These are phyloP conservation scores for Drosophila mimetica DNA, from an alignment of 2,888 invertebrate species.

Conservation along the genomic window DNA sequence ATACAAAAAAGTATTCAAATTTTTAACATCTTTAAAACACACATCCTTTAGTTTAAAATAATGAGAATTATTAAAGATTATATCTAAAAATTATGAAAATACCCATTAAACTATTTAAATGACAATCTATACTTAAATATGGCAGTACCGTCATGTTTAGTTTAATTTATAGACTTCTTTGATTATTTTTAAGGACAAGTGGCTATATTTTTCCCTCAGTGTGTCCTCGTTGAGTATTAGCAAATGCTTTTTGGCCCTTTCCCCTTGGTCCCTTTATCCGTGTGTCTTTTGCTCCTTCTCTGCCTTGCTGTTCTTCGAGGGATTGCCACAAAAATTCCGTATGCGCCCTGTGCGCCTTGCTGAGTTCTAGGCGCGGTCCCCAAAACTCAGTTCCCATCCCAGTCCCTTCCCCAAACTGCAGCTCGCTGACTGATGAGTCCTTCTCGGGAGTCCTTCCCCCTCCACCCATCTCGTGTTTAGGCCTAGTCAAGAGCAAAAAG, in stretches of 20 bases:
- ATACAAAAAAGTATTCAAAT: no score
- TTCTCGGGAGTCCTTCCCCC: constrained; percentile 22
- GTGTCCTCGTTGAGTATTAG: constrained; percentile 9
- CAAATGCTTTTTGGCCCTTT: constrained; percentile 11
- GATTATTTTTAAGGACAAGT: no score
- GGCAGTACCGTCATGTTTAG: no score
- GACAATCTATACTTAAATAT: no score
- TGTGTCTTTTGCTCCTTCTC: background rate
- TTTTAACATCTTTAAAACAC: no score
- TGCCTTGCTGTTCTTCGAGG: constrained; percentile 6
- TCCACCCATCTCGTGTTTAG: constrained; percentile 5
- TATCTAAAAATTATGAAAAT: no score
- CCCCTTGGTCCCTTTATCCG: background rate
- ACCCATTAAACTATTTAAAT: background rate
- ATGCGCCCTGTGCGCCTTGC: constrained; percentile 24
- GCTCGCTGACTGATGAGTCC: constrained; percentile 41
- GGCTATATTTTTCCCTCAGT: background rate
- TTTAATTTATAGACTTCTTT: no score
- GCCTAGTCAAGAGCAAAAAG: constrained; percentile 61
- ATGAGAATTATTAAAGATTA: no score
- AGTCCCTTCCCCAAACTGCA: constrained; percentile 30
- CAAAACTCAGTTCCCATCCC: constrained; percentile 20
- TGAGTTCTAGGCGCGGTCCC: constrained; percentile 32
- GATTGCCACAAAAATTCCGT: constrained; percentile 47
- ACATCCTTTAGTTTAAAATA: no score